phyloP scores from a whole-genome alignment of 1,140 invertebrate genomes.

The Stegodyphus mimosarum region DNA sequence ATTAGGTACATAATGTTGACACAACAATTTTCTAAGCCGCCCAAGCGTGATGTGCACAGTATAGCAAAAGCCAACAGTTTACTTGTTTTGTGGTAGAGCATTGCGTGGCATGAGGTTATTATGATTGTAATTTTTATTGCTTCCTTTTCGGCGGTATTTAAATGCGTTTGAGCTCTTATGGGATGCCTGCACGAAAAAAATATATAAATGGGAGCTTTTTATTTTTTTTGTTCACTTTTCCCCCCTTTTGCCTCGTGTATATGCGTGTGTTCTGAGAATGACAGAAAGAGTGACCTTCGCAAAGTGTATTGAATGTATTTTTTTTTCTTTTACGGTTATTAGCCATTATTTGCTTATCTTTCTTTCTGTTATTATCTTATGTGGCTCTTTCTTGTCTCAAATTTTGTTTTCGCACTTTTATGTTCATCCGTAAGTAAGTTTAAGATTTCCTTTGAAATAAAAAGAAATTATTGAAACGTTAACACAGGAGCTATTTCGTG shows the following conservation, averaged over 20 bases:
- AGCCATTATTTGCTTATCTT: too few species aligned
- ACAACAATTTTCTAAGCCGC: conserved; percentile 41
- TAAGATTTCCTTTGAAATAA: too few species aligned
- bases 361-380: too few species aligned
- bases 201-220: not conserved
- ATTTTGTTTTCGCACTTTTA: too few species aligned
- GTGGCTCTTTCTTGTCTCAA: too few species aligned
- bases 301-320: too few species aligned
- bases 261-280: not conserved
- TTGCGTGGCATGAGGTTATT: conserved; percentile 52
- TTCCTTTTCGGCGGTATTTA: conserved; percentile 38
- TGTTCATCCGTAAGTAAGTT: too few species aligned
- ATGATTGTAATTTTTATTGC: conserved; percentile 57
- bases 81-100: conserved; percentile 28
- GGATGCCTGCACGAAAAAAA: conserved; percentile 37
- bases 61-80: conserved; percentile 6
- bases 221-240: conserved; percentile 14
- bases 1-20: conserved; percentile 56
- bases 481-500: too few species aligned
- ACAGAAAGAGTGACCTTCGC: too few species aligned
- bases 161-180: conserved; percentile 6
- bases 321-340: too few species aligned
- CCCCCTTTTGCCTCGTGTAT: not conserved
- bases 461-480: too few species aligned
- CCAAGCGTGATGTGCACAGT: conserved; percentile 19